Conservation (phyloP, 2,113 vertebrate genomes). For the Chinchilla lanigera region DNA sequence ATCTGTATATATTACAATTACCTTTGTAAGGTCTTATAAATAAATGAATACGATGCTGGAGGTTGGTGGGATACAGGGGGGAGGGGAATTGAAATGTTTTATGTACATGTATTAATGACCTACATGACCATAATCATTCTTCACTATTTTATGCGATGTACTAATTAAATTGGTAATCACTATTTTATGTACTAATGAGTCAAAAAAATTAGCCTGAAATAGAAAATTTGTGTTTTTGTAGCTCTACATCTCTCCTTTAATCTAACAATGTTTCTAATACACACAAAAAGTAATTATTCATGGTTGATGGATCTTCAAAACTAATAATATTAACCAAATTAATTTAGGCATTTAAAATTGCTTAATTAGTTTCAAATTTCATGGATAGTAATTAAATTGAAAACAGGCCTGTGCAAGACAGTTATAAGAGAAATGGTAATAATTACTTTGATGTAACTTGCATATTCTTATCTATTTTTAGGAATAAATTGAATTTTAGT, state of each 20-base stretch:
- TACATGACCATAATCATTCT: not conserved
- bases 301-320: conserved; percentile 30
- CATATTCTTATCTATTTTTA: conserved; percentile 43
- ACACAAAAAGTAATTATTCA: not conserved
- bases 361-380: conserved; percentile 37
- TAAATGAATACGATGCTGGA: not conserved
- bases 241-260: not conserved
- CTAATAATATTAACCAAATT: conserved; percentile 13
- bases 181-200: not conserved
- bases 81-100: not conserved
- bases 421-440: not conserved
- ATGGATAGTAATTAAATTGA: conserved; percentile 48
- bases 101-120: not conserved
- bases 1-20: not conserved
- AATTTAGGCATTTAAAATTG: conserved; percentile 42
- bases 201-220: not conserved
- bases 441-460: conserved; percentile 22
- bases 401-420: not conserved
- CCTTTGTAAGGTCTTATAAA: not conserved
- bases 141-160: not conserved
- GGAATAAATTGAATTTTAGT: conserved; percentile 53
- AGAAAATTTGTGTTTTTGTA: not conserved
- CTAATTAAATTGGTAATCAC: not conserved
- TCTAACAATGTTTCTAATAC: conserved; percentile 3
- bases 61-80: not conserved